Conservation (phyloP, 2,797 vertebrate species). For the Echeneis naucrates region DNA sequence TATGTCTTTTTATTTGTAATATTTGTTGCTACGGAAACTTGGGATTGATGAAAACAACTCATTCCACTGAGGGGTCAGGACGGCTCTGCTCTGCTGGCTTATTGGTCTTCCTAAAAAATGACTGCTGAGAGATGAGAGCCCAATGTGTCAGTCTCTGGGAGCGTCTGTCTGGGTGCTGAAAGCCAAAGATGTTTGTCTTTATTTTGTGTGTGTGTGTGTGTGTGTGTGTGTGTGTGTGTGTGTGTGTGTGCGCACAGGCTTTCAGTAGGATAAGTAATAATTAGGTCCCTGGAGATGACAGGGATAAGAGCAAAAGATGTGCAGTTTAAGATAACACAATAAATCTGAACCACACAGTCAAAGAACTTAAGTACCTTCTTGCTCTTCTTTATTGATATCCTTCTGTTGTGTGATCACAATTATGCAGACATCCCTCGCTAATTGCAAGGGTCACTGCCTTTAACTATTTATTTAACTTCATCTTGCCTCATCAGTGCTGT, state of each 20-base stretch:
- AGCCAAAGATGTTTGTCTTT: conserved; percentile 66
- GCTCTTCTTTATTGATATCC: conserved; percentile 21
- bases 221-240: conserved; percentile 9
- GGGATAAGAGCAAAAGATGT: conserved; percentile 53
- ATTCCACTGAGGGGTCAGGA: background rate
- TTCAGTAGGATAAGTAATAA: conserved; percentile 59
- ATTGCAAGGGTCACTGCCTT: background rate
- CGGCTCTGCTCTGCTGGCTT: background rate
- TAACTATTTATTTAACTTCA: background rate
- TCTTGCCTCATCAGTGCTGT: background rate
- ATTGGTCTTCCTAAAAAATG: conserved; percentile 1
- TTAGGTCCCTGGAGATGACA: conserved; percentile 64
- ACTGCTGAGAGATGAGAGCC: conserved; percentile 30
- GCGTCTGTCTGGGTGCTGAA: conserved; percentile 63
- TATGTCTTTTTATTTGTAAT: background rate
- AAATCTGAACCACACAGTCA: conserved; percentile 16
- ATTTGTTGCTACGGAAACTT: background rate
- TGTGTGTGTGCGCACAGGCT: conserved; percentile 3
- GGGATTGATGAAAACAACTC: background rate
- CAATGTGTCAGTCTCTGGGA: conserved; percentile 45
- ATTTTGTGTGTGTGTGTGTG: background rate
- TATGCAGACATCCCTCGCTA: conserved; percentile 3
- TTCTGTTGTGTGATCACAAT: conserved; percentile 28
- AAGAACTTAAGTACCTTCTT: conserved; percentile 41
- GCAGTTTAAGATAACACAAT: conserved; percentile 44